These are phyloP conservation scores for Drosophila seclusa DNA, from an alignment of 2,888 invertebrate genomes.

Conservation along the genomic window DNA sequence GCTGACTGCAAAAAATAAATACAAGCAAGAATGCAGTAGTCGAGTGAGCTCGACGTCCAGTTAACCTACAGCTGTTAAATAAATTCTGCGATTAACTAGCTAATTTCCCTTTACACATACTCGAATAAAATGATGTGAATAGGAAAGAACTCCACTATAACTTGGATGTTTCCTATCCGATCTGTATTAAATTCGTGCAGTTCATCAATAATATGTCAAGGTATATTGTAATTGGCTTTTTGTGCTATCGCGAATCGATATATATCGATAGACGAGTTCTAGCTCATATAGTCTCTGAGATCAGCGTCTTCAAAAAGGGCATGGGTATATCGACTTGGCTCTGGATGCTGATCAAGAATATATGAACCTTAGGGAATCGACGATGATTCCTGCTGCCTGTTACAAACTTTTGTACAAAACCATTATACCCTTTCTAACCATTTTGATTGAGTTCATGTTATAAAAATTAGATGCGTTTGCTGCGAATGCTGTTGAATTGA, in stretches of 20 bases:
- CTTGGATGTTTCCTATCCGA: background rate
- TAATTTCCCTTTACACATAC: background rate
- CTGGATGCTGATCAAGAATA: background rate
- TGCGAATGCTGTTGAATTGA: slow-evolving; percentile 44
- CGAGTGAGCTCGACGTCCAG: background rate
- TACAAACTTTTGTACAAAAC: background rate
- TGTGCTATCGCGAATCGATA: background rate
- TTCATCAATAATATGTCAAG: background rate
- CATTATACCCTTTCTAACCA: background rate
- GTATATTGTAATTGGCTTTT: background rate
- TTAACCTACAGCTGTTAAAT: background rate
- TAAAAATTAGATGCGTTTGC: background rate
- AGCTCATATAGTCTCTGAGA: background rate
- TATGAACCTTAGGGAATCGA: background rate
- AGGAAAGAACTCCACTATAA: background rate
- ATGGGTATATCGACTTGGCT: background rate
- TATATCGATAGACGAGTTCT: background rate
- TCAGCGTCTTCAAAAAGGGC: background rate
- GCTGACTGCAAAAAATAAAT: slow-evolving; percentile 1
- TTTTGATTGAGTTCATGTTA: background rate
- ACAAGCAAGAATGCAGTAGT: background rate
- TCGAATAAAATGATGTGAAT: slow-evolving; percentile 35
- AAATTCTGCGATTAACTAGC: background rate
- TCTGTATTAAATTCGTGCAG: background rate
- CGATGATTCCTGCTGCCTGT: background rate